Evolutionary conservation across 2,113 vertebrate genomes (phyloP), one percentile per base, ranked within the genome.

Genomic region (Vulpes ferrilata): DNA sequence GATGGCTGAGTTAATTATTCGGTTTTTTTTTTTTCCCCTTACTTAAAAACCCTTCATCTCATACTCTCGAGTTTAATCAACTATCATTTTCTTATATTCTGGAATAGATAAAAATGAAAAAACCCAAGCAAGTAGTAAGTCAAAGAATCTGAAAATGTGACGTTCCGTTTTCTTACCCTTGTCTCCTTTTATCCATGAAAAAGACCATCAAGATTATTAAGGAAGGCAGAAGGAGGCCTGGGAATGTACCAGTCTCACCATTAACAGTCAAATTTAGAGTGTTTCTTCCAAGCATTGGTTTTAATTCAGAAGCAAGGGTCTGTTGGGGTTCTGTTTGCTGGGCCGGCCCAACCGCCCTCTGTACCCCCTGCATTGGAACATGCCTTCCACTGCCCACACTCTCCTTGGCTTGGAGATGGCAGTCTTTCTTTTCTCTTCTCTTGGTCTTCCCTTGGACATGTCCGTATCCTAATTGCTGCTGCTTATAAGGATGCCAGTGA

Each of bases 31-130:
- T 48, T 11, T 2, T 3, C 17, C 6, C 7, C 17, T 43, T 11
- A n/a, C 15, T 59, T 85, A 78, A 82, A 86, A 89, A 69, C 83
- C 57, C 38, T 95, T 87, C 30, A 13, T 55, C 35, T 81, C 27
- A 17, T 92, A 9, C 12, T 82, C 17, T 73, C 19, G 11, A 60
- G 83, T 90, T 94, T 83, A 79, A 81, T 93, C 32, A 62, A 74
- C 5, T 48, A 17, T 89, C 2, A n/a, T 92, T 92, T 96, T 84
- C 80, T 89, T 55, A 22, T 89, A 51, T 79, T 90, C 38, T 78
- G 55, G 60, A 71, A 81, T 38, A 65, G 9, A 15, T 71, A 4
- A 51, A 84, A 51, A 62, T 65, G 51, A 57, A 73, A 65, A n/a
- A 62, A 48, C 15, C 5, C 55, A 38, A 76, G 30, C 60, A 88